Base-by-base conservation (phyloP, 2,113 vertebrate genomes). In the Odocoileus hemionus region DNA sequence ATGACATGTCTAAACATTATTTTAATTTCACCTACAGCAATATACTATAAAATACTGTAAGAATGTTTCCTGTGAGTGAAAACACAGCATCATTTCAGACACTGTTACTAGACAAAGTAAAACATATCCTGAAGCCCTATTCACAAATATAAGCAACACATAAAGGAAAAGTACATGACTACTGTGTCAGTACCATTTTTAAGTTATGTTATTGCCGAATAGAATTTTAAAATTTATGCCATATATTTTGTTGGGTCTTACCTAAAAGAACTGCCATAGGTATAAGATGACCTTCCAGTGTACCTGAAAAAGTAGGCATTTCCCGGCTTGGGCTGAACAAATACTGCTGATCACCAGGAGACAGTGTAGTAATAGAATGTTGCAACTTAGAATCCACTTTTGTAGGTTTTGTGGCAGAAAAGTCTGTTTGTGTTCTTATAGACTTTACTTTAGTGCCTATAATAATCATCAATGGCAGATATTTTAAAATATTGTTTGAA, bases 371-470 rank as follows among this genome's bases (percentile, higher is more conserved):
- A 58, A 98, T 33, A 16, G 97, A 92, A 10, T 30, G 92, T 7
- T 70, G 89, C 2, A 67, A 97, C 93, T 89, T 91, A 25, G 97
- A 96, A 50, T 96, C 96, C 54, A 61, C 60, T 57, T 52, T 58
- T 70, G 96, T 7, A 39, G 79, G 87, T 78, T 95, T 98, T 25
- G 96, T 95, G 21, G 78, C 21, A 30, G 3, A 83, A 93, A 97
- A 96, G 79, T 84, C 98, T 17, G 99, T 99, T 97, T 99, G 99
- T 82, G 99, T 99, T 98, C 98, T 99, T 92, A 99, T 98, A 89
- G 99, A 99, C 97, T 99, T 99, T 6, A 99, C 95, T 98, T 99
- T 99, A 74, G 99, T 99, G 91, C 99, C 99, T 99, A 97, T 21
- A 98, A 98, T 47, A 83, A 70, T 50, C 39, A 92, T 47, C 57